phyloP scores from a whole-genome alignment of 1,140 invertebrate genomes.

The Portunus trituberculatus region DNA sequence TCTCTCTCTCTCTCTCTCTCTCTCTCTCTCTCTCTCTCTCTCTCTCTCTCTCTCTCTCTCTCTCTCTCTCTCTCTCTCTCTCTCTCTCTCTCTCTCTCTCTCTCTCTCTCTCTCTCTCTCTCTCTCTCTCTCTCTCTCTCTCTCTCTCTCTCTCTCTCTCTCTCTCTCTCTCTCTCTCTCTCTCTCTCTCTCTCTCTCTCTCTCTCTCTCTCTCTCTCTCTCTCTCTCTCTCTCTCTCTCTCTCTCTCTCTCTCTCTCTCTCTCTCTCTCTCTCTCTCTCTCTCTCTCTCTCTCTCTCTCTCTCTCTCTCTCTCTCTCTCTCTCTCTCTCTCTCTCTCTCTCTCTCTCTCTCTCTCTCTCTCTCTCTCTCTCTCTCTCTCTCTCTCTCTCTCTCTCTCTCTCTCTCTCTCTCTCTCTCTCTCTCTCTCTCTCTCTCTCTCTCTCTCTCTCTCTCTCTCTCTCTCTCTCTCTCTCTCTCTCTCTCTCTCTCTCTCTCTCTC shows the following conservation, averaged over 20 bases:
- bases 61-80: not conserved
- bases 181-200: not conserved
- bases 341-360: not conserved
- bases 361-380: no score
- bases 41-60: not conserved
- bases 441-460: not conserved
- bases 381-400: not conserved
- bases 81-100: no score
- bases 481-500: not conserved
- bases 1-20: slow-evolving; percentile 25
- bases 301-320: not conserved
- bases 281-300: not conserved
- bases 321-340: slow-evolving; percentile 18
- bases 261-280: not conserved
- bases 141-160: slow-evolving; percentile 14
- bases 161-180: not conserved
- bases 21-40: not conserved
- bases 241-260: not conserved
- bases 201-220: not conserved
- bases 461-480: slow-evolving; percentile 9
- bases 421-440: slow-evolving; percentile 7
- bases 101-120: no score
- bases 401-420: not conserved
- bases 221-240: no score
- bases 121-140: not conserved